Evolutionary conservation across 2,113 vertebrate genomes (phyloP), one percentile per base, ranked within the genome.

Genomic region (Podarcis cretensis): DNA sequence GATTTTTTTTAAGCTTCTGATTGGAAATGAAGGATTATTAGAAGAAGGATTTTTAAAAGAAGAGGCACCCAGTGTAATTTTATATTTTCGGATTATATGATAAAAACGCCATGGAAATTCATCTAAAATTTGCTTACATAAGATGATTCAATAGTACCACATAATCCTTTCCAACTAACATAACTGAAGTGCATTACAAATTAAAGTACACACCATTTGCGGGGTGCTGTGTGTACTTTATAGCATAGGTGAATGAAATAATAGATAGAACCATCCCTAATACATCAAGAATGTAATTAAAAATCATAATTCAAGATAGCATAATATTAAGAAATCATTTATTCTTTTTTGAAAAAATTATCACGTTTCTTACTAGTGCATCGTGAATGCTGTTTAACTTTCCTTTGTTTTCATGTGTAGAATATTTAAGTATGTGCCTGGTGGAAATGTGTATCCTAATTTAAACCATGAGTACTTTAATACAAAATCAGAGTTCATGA

Each of bases 81-180:
- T 95, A 40, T 84, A 85, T 93, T 40, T 94, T 90, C 83, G 94
- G 94, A 96, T 97, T 96, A 95, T 90, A 92, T 96, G 92, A 94
- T 83, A 94, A 92, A 95, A 93, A 91, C 80, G 93, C 81, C 95
- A 92, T 86, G 83, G 87, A 95, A 94, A 93, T 87, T 95, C 83
- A 94, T 95, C 88, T 92, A 90, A 92, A 96, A 96, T 87, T 95
- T 94, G 83, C 92, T 97, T 96, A 94, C 86, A 91, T 96, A 94
- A 95, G 81, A 69, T 89, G 88, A 90, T 92, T 92, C 66, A 1
- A 73, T 92, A 66, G 75, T 89, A 71, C 75, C 88, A 74, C 87
- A 65, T 92, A 96, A 95, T 96, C 92, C 69, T 91, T 94, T 95
- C 73, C 86, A 93, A 92, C 59, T 43, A 71, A 54, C 63, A 77